Evolutionary conservation across 2,888 invertebrate species (phyloP).

Genomic region (Drosophila formosana): DNA sequence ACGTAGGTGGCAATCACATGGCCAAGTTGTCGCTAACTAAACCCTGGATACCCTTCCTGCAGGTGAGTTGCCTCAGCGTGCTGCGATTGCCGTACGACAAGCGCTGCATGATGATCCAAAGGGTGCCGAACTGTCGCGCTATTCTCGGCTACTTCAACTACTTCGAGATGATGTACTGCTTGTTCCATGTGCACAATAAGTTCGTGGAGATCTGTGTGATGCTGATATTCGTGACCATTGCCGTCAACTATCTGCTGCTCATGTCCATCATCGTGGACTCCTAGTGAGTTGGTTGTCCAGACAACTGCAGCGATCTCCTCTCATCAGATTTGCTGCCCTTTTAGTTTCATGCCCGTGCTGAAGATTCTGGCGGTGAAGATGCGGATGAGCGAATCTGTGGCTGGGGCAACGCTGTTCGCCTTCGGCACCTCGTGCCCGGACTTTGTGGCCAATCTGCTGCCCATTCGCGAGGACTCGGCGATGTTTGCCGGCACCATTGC

Average conservation of each 20-base stretch:
- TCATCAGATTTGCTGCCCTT: too few relatives aligned
- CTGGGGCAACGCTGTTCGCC: constrained; percentile 51
- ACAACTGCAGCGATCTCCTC: too few relatives aligned
- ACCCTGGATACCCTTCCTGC: neutral
- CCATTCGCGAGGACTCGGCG: constrained; percentile 14
- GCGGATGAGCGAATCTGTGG: constrained; percentile 56
- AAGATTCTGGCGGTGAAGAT: constrained; percentile 55
- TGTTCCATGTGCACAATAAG: constrained; percentile 30
- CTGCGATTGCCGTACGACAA: constrained; percentile 44
- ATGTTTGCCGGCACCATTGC: constrained; percentile 32
- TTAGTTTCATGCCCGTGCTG: constrained; percentile 51
- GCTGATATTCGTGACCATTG: constrained; percentile 30
- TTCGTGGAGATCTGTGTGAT: constrained; percentile 30
- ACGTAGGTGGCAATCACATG: constrained; percentile 34
- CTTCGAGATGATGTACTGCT: constrained; percentile 63
- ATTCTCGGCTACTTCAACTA: constrained; percentile 60
- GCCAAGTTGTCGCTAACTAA: neutral
- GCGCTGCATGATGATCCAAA: constrained; percentile 52
- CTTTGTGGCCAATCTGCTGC: constrained; percentile 54
- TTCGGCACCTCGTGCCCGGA: constrained; percentile 53
- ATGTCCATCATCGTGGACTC: constrained; percentile 47
- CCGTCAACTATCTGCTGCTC: constrained; percentile 28
- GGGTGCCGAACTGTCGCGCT: constrained; percentile 35
- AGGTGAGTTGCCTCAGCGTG: constrained; percentile 59
- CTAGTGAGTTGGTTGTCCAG: constrained; percentile 35